Percentiles rank a stretch among this genome's conserved stretches.
These are phyloP conservation scores for Sclerurus mexicanus DNA, from an alignment of 2,113 vertebrate species.

Conservation along the genomic window DNA sequence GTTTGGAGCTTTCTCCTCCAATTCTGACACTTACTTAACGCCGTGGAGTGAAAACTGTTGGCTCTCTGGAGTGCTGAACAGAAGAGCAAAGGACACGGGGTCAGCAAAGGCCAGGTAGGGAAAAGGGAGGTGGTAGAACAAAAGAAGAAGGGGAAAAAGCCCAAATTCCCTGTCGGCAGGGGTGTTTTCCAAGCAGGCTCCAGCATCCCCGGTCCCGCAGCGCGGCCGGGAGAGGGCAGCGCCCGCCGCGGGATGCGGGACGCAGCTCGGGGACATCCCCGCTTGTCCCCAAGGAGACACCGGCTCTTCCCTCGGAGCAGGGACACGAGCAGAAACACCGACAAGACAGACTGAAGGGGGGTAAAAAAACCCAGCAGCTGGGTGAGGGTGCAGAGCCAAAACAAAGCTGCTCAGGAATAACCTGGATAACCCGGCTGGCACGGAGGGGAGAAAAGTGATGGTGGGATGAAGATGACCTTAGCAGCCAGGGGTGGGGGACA, in stretches of 20 bases:
- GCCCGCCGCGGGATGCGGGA: not conserved
- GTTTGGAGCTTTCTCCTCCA: conserved; percentile 75
- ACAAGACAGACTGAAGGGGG: not conserved
- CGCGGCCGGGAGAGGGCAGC: conserved; percentile 6
- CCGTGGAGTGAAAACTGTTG: conserved; percentile 52
- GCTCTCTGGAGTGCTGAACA: conserved; percentile 66
- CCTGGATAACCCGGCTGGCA: not conserved
- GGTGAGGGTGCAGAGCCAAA: not conserved
- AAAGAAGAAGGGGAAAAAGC: not conserved
- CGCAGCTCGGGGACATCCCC: accelerated
- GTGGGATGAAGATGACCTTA: not conserved
- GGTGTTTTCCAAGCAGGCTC: not conserved
- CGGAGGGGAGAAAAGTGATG: not conserved
- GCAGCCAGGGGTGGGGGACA: not conserved
- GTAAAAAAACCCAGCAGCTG: too few species aligned
- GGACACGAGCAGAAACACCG: not conserved
- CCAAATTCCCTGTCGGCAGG: accelerated
- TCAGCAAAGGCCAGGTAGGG: not conserved
- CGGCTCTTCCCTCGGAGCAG: not conserved
- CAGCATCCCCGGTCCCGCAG: not conserved
- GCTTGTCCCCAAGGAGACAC: accelerated
- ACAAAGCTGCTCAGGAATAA: not conserved
- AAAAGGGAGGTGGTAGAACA: accelerated
- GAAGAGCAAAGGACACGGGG: not conserved
- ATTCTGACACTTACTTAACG: conserved; percentile 58